Evolutionary conservation across 2,797 vertebrate genomes (phyloP).

Genomic region (Eulemur rubriventer): DNA sequence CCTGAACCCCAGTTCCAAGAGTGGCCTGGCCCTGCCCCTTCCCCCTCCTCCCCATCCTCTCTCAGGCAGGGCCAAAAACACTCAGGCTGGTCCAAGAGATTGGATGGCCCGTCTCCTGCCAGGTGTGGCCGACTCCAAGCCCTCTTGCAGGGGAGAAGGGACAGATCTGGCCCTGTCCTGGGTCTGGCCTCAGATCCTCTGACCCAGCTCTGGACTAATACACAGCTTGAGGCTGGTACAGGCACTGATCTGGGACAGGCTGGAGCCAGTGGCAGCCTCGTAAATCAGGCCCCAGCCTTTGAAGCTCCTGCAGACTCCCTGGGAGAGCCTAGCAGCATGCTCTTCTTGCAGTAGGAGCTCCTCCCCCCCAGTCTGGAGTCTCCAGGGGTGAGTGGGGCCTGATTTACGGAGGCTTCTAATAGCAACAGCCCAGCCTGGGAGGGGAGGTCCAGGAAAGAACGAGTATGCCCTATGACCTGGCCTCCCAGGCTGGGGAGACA

Average conservation of each 20-base stretch:
- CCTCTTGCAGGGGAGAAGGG: not conserved
- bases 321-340: conserved; percentile 7
- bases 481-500: not conserved
- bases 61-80: not conserved
- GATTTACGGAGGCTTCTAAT: conserved; percentile 64
- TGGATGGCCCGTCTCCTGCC: not conserved
- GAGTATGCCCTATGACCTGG: conserved; percentile 51
- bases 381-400: not conserved
- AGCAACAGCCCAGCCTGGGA: not conserved
- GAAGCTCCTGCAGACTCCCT: conserved; percentile 52
- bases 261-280: conserved; percentile 57
- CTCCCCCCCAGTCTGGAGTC: conserved; percentile 5
- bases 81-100: not conserved
- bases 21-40: not conserved
- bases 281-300: conserved; percentile 69
- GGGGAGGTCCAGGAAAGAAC: conserved; percentile 18
- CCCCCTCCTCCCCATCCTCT: not conserved
- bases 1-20: not conserved
- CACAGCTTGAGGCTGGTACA: not conserved
- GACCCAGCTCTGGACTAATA: not conserved
- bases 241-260: conserved; percentile 41
- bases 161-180: not conserved
- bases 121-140: not conserved
- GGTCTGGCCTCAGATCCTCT: not conserved
- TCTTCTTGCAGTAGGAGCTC: not conserved